Base-by-base conservation (phyloP, 1,140 invertebrate genomes). In the Bombus affinis region DNA sequence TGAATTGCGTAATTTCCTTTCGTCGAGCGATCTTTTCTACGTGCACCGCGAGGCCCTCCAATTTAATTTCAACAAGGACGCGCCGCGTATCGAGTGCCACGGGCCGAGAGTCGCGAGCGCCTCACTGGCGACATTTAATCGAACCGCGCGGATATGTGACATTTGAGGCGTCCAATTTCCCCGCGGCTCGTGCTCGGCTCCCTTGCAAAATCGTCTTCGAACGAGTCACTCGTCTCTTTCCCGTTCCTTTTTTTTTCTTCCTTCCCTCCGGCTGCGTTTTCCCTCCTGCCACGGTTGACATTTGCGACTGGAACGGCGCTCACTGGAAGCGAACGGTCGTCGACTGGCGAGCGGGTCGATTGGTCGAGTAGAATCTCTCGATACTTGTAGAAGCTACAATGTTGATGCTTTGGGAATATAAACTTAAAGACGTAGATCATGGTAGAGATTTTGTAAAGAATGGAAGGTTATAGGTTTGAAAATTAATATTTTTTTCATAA, bases 111-210 rank as follows among this genome's bases (percentile, higher is more conserved):
- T 53, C 47, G 15, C 59, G 35, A 32, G 65, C 15, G 15, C n/a
- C 15, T 35, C 75, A 6, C 13, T 65, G 78, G 77, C 68, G 82
- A 90, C 86, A 82, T 90, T 90, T 87, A 88, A 88, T 90, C 79
- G 83, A 65, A 66, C 32, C 66, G 32, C 70, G 32, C 28, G 59
- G 85, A 87, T 87, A 68, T 42, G 74, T 88, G 88, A 90, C 88
- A 90, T 90, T 90, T 90, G 66, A 90, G 78, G 79, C 79, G 72
- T 88, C 68, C 66, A 68, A 75, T 88, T 85, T 88, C 85, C 70
- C 75, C 65, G 39, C 42, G 78, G 75, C 70, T 8, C 62, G 62
- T 32, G 82, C 35, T 13, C 25, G 28, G 1, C 25, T 39, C 71
- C 84, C 85, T 86, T 78, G 84, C 87, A 85, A 81, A 88, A 76